Conservation (phyloP, 2,797 vertebrate species). For the Pempheris klunzingeri region DNA sequence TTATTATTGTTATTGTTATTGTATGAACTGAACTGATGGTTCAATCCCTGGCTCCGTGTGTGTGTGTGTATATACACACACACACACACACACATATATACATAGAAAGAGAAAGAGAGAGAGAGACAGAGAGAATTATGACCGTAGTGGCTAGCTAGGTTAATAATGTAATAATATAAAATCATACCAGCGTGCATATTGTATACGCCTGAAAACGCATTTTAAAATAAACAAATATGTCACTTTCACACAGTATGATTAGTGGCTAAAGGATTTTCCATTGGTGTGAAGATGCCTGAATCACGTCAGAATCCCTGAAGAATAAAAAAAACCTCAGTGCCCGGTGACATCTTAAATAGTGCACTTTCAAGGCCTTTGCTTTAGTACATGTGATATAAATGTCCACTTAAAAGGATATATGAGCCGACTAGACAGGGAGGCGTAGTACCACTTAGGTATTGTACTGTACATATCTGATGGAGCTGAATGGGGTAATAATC, state of each 20-base stretch:
- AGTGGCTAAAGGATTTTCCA: slow-evolving; percentile 9
- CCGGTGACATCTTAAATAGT: slow-evolving; percentile 37
- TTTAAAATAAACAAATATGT: neutral
- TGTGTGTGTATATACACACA: too few species aligned
- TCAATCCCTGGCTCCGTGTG: too few species aligned
- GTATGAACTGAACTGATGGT: too few species aligned
- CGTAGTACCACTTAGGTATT: slow-evolving; percentile 61
- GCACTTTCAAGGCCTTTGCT: slow-evolving; percentile 60
- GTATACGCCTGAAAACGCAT: neutral
- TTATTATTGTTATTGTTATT: too few species aligned
- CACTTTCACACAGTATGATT: neutral
- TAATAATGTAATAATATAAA: neutral
- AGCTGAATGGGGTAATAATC: slow-evolving; percentile 72
- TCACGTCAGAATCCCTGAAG: slow-evolving; percentile 13
- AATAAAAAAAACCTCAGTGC: slow-evolving; percentile 49
- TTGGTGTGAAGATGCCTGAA: slow-evolving; percentile 6
- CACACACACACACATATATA: too few species aligned
- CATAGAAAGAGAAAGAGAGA: too few species aligned
- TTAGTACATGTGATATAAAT: slow-evolving; percentile 60
- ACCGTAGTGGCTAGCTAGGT: too few species aligned
- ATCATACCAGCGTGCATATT: neutral
- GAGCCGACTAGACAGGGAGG: slow-evolving; percentile 31
- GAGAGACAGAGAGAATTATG: too few species aligned
- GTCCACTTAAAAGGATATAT: slow-evolving; percentile 69
- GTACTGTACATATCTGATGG: slow-evolving; percentile 73